Base-by-base conservation (phyloP, 2,888 invertebrate genomes). In the Rosalia funebris region DNA sequence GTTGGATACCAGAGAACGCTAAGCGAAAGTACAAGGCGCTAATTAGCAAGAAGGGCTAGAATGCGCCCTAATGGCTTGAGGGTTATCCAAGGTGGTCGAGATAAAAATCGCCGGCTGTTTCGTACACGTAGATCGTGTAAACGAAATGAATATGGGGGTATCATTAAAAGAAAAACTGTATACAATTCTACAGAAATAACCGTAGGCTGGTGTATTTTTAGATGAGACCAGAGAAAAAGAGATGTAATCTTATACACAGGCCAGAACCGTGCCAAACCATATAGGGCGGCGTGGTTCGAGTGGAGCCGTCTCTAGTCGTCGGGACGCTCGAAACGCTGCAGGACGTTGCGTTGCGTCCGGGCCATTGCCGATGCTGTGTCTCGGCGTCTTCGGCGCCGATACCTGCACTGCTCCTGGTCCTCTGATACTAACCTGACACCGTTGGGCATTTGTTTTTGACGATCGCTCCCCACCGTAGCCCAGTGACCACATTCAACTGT, bases 181-280 rank as follows among this genome's bases (percentile, higher is more conserved):
- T 76, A 77, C 76, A 79, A 78, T 79, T 76, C 76, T 79, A 80
- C 79, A 75, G 75, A 80, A 81, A 81, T 81, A 81, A 79, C 79
- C 74, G 77, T 77, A 73, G 76, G 77, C 76, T 74, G 73, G 65
- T 71, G 75, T 82, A 82, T 82, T 81, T 82, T 82, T 81, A 82
- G 81, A 74, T 71, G 72, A 73, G 74, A 78, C 79, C 79, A 76
- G 78, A 78, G 80, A 77, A 79, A 80, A 80, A 79, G 80, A 79
- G 79, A 77, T 82, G 82, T 82, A 82, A 81, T 81, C 79, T 80
- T 81, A 82, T 81, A 81, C 81, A 79, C 75, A 78, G 75, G 70
- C 74, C 75, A 75, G 75, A 77, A 76, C 75, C 77, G 78, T 80
- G 81, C 80, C 81, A 79, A 79, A 75, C 82, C 82, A 80, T 82